phyloP scores from a whole-genome alignment of 2,797 vertebrate species.

The Megaceryle alcyon region DNA sequence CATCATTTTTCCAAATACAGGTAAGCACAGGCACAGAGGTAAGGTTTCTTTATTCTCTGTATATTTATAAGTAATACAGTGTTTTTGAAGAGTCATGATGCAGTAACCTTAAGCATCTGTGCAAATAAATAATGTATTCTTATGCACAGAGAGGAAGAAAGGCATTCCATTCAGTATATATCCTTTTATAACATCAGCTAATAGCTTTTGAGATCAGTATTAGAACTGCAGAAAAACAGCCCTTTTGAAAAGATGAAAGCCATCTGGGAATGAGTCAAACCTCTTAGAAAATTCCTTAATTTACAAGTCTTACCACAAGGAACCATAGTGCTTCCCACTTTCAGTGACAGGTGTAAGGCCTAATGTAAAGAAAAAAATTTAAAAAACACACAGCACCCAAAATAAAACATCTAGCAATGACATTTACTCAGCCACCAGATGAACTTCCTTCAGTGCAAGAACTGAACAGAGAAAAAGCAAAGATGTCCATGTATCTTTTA shows the following conservation, averaged over 20 bases:
- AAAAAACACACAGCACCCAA: too few relatives aligned
- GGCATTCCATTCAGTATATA: neutral
- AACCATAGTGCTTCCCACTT: neutral
- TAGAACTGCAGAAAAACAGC: neutral
- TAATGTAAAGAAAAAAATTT: neutral
- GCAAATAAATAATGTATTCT: constrained; percentile 17
- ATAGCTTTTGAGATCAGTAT: neutral
- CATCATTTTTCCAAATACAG: neutral
- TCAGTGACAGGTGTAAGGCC: neutral
- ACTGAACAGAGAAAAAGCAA: neutral
- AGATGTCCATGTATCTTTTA: neutral
- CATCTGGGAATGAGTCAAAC: neutral
- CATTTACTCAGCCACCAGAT: neutral
- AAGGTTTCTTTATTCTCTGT: neutral
- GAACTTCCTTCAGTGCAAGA: neutral
- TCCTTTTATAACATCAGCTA: neutral
- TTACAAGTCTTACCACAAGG: neutral
- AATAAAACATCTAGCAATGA: neutral
- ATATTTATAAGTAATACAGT: neutral
- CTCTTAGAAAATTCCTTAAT: neutral
- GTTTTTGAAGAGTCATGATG: neutral
- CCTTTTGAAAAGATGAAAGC: neutral
- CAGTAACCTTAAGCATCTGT: neutral
- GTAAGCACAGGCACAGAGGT: neutral
- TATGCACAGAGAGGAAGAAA: neutral